A percentile compares a stretch with the other conserved stretches of the same genome.
Conservation (phyloP, 2,113 vertebrate species). For the Aphelocoma coerulescens region DNA sequence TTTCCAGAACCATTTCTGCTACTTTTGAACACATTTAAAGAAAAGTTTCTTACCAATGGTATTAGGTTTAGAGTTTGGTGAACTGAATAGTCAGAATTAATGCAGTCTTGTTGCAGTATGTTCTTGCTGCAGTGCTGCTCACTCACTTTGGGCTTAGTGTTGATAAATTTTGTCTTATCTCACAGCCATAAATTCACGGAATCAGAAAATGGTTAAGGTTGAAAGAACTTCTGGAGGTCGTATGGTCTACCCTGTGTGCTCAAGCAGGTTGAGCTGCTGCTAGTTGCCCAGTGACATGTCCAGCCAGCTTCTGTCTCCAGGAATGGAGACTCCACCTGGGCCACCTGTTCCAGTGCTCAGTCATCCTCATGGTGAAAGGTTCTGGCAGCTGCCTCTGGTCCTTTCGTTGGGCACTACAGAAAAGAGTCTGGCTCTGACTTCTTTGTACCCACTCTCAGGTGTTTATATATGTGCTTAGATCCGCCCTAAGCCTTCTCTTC, state of each 20-base stretch:
- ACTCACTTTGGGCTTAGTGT: neutral
- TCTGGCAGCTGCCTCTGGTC: neutral
- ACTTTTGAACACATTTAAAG: neutral
- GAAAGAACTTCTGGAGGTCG: neutral
- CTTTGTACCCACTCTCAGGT: neutral
- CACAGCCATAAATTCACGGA: neutral
- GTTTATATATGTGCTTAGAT: neutral
- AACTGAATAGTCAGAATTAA: neutral
- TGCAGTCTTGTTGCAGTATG: neutral
- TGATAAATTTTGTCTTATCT: neutral
- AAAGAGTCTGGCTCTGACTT: neutral
- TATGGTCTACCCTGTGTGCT: neutral
- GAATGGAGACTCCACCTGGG: neutral
- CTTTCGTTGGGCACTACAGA: neutral
- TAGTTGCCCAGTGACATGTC: neutral
- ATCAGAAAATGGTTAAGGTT: neutral
- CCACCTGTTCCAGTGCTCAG: neutral
- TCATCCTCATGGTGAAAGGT: neutral
- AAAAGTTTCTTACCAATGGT: neutral
- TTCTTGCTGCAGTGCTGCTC: neutral
- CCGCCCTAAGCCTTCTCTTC: neutral
- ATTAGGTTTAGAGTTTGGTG: neutral
- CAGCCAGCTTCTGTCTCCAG: neutral
- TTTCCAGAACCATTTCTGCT: neutral
- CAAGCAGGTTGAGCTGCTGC: neutral